Base-by-base conservation (phyloP, 2,888 invertebrate species). In the Hermaeophaga mercurialis region DNA sequence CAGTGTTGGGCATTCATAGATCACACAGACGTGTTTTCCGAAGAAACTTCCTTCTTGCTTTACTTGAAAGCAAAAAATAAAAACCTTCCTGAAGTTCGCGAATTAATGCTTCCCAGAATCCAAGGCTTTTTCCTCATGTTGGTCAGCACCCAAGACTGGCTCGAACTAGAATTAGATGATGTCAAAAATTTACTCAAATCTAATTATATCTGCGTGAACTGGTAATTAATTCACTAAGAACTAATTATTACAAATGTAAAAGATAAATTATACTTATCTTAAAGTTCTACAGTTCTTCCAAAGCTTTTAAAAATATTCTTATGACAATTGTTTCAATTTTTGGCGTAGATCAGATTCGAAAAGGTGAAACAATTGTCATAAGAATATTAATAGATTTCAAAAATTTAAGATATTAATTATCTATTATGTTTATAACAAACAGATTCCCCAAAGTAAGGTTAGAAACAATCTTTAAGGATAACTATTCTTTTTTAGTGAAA, bases 1-100 rank as follows among this genome's bases (percentile, higher is more conserved):
- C 91, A 91, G 68, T 88, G 90, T 74, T 88, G 89, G 86, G 82
- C 86, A 0, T 89, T 90, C 66, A 84, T 91, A 61, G 84, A 86
- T 49, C 86, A 88, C 68, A 82, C 82, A 46, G 82, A 83, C 36
- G 80, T 89, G 0, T 89, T 91, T 69, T 80, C 79, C 17, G 91
- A 91, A 78, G 89, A 89, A 63, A 86, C 88, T 0, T 90, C 91
- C 0, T 90, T 88, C 68, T 72, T 86, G 28, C 73, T 91, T 9
- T 84, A 82, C 67, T 70, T 81, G 60, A 80, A 82, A 54, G 82
- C 83, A 0, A 80, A 80, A 63, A 75, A 75, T 53, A 78, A 78
- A 47, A 76, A 75, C 33, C 80, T 87, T 66, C 80, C 80, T 0
- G 83, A 85, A 12, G 84, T 88, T 0, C 83, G 85, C 80, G 86